phyloP scores from a whole-genome alignment of 2,888 invertebrate species.

The Epinotia ramella region DNA sequence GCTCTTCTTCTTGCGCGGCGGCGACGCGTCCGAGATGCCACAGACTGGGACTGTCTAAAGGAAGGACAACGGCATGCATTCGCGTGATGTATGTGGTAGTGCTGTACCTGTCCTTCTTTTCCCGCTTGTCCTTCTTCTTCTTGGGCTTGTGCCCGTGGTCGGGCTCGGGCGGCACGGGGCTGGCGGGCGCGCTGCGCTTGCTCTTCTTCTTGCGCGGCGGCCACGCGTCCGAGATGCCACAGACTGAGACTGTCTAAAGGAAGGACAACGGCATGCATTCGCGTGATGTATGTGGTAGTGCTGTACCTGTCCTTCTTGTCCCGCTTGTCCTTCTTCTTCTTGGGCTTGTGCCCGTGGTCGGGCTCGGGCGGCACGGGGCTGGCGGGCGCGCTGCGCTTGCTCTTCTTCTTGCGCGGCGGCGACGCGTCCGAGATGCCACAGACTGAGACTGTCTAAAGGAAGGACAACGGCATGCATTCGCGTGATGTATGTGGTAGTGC shows the following conservation, averaged over 20 bases:
- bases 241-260: too few species aligned
- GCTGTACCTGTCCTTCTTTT: conserved; percentile 63
- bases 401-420: conserved; percentile 71
- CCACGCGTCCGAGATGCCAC: conserved; percentile 78
- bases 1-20: too few species aligned
- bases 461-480: too few species aligned
- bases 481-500: too few species aligned
- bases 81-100: too few species aligned
- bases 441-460: too few species aligned
- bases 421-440: conserved; percentile 79
- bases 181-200: conserved; percentile 77
- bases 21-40: too few species aligned
- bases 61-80: too few species aligned
- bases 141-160: conserved; percentile 71
- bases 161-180: conserved; percentile 61
- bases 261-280: too few species aligned
- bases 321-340: conserved; percentile 82
- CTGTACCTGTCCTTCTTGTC: conserved; percentile 65
- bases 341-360: conserved; percentile 69
- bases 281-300: too few species aligned
- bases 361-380: conserved; percentile 64
- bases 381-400: conserved; percentile 76
- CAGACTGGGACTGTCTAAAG: too few species aligned
- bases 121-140: conserved; percentile 82
- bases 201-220: conserved; percentile 72